Evolutionary conservation across 2,113 vertebrate genomes (phyloP), one percentile per base, ranked within the genome.

Genomic region (Ammodytes marinus): DNA sequence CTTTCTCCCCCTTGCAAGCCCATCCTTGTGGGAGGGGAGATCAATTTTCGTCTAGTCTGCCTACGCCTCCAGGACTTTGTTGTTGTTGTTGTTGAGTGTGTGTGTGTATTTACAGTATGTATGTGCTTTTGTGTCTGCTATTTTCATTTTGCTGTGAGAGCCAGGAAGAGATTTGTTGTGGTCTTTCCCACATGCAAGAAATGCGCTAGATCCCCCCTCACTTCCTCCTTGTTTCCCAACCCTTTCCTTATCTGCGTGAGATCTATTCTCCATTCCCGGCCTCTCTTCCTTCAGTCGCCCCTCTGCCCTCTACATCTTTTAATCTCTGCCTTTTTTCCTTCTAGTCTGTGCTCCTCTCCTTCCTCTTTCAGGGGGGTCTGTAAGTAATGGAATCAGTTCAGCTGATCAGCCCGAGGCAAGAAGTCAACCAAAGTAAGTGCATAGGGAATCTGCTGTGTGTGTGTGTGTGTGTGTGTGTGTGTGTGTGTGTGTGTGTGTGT

Each of bases 21-120:
- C 89, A 84, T 92, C 91, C 91, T 92, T 87, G 91, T 91, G 91
- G 92, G 92, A 94, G 87, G 86, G 77, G 52, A 91, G 92, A 95
- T 95, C 94, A 95, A 95, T 95, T 94, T 88, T 91, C 76, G 92
- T 94, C 92, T 95, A 93, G 94, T 94, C 94, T 92, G 85, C 79
- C 88, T 89, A 91, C 84, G 91, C 94, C 93, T 94, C 91, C 88
- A 94, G 94, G 92, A 93, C 82, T 91, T 88, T 90, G 87, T 88
- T 91, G 78, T 84, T 89, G 71, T 82, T 86, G 83, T 88, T 83
- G 86, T 66, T 82, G 84, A 69, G 74, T 79, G 83, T 77, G 54
- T 83, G 79, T 83, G 68, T 84, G 67, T 81, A 75, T 83, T 78
- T 79, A 58, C 42, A 52, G 67, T 81, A 75, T 83, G 80, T 79